Percentiles rank a stretch among this genome's conserved stretches.
Evolutionary conservation across 2,113 vertebrate genomes (phyloP).

Genomic region (Pteronura brasiliensis): DNA sequence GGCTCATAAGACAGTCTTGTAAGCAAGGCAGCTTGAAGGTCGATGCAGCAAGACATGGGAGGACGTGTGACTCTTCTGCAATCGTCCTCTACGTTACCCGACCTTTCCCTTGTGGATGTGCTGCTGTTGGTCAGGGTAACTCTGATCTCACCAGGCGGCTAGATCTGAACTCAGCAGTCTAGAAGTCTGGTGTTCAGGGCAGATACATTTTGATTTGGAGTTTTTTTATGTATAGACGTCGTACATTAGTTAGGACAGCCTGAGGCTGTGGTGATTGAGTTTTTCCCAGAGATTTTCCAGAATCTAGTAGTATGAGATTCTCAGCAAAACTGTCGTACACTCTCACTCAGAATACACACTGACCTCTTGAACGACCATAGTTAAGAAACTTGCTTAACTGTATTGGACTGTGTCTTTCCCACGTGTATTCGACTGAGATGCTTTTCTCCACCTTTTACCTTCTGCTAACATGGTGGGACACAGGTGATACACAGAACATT

Average conservation of each 20-base stretch:
- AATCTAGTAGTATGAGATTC: neutral
- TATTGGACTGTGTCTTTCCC: neutral
- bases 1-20: neutral
- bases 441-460: neutral
- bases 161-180: neutral
- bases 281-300: neutral
- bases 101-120: neutral
- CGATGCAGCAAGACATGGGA: neutral
- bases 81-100: fast-evolving
- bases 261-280: neutral
- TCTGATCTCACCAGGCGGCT: neutral
- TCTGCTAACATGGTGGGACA: neutral
- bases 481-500: neutral
- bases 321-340: neutral
- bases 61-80: fast-evolving
- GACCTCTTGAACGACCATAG: neutral
- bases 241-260: neutral
- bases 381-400: neutral
- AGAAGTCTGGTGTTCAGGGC: neutral
- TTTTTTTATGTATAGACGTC: neutral
- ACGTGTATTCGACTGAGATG: no score
- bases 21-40: neutral
- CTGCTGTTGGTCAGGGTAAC: neutral
- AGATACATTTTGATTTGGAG: neutral
- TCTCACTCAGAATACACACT: neutral